Percentiles rank a stretch among this genome's conserved stretches.
These are phyloP conservation scores for Drosophila eohydei DNA, from an alignment of 2,888 invertebrate species.

Conservation along the genomic window DNA sequence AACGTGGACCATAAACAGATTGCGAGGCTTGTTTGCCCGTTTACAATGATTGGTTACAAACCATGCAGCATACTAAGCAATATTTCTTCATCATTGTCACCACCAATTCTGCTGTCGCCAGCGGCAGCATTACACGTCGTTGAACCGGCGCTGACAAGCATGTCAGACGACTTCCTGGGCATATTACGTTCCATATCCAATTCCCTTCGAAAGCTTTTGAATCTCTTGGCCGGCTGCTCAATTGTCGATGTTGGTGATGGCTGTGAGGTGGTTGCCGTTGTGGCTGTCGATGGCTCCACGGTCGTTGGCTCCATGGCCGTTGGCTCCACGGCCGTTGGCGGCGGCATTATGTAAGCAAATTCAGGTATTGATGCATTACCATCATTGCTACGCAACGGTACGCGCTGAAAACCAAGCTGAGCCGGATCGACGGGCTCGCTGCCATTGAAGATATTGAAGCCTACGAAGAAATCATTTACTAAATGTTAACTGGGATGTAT, in stretches of 20 bases:
- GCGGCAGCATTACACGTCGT: slow-evolving; percentile 38
- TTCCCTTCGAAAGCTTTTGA: slow-evolving; percentile 22
- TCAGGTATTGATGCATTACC: slow-evolving; percentile 47
- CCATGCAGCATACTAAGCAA: slow-evolving; percentile 58
- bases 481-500: too few relatives aligned
- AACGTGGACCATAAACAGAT: slow-evolving; percentile 14
- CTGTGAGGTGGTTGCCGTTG: not conserved
- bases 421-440: slow-evolving; percentile 58
- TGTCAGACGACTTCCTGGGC: slow-evolving; percentile 23
- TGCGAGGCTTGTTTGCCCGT: not conserved
- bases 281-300: not conserved
- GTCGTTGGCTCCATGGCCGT: not conserved
- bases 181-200: slow-evolving; percentile 8
- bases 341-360: slow-evolving; percentile 51
- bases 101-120: slow-evolving; percentile 44
- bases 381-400: slow-evolving; percentile 45
- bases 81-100: slow-evolving; percentile 49
- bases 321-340: not conserved
- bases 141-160: slow-evolving; percentile 46
- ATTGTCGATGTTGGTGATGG: slow-evolving; percentile 4
- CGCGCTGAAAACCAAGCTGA: slow-evolving; percentile 36
- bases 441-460: slow-evolving; percentile 80
- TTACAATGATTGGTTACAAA: slow-evolving; percentile 52
- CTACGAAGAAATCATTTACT: slow-evolving; percentile 47
- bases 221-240: slow-evolving; percentile 49